A percentile compares a stretch with the other conserved stretches of the same genome.
These are phyloP conservation scores for Oasisia sp. DNA, from an alignment of 2,888 invertebrate species.

Conservation along the genomic window DNA sequence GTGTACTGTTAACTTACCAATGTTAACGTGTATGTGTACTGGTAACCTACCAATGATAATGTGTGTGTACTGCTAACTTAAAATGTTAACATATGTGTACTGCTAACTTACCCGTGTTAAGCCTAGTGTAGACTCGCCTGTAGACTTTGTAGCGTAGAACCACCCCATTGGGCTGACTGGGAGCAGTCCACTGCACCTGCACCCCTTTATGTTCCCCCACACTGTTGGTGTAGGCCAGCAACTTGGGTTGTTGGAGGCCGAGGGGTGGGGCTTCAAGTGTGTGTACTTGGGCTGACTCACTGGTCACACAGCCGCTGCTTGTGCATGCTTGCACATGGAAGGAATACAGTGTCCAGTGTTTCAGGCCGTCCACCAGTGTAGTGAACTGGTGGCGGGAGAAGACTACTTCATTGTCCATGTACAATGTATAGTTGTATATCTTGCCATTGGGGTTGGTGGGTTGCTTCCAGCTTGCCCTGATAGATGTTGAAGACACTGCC, in stretches of 20 bases:
- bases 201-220: constrained; percentile 53
- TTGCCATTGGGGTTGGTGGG: constrained; percentile 60
- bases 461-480: constrained; percentile 58
- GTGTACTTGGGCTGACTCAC: constrained; percentile 45
- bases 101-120: constrained; percentile 28
- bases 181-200: constrained; percentile 45
- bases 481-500: constrained; percentile 55
- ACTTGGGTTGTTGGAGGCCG: constrained; percentile 49
- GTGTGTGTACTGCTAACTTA: background rate
- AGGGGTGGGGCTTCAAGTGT: constrained; percentile 58
- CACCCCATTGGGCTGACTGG: constrained; percentile 47
- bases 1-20: too few relatives aligned
- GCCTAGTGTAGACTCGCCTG: constrained; percentile 34
- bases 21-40: background rate
- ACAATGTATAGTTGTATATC: constrained; percentile 61
- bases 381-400: constrained; percentile 39
- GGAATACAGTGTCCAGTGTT: constrained; percentile 58
- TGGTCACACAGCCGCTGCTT: constrained; percentile 58
- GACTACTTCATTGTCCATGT: constrained; percentile 43
- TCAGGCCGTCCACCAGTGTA: constrained; percentile 51
- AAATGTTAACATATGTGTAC: background rate
- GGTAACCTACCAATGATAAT: background rate
- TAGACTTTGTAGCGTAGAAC: constrained; percentile 40
- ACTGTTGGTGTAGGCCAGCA: constrained; percentile 54
- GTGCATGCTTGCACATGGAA: constrained; percentile 63